A percentile compares a stretch with the other conserved stretches of the same genome.
These are phyloP conservation scores for Gallinago jamesoni DNA, from an alignment of 2,113 vertebrate species.

Conservation along the genomic window DNA sequence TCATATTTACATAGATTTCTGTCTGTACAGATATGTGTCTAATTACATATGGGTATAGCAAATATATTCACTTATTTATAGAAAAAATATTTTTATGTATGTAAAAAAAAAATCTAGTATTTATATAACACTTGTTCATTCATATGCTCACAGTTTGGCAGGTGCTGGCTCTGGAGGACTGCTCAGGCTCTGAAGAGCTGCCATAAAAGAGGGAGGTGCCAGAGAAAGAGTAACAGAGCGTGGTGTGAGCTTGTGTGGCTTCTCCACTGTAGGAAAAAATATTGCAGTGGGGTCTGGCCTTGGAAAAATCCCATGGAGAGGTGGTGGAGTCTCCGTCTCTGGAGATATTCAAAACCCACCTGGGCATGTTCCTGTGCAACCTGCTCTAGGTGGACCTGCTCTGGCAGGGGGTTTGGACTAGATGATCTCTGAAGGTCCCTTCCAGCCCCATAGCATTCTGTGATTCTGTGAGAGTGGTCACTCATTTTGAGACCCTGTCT, in stretches of 20 bases:
- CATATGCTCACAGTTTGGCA: neutral
- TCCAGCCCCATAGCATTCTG: too few species aligned
- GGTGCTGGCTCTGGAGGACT: neutral
- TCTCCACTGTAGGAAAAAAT: neutral
- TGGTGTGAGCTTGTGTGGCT: neutral
- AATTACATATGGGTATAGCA: neutral
- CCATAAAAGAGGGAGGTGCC: neutral
- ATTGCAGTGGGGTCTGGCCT: neutral
- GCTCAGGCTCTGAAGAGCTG: conserved; percentile 13
- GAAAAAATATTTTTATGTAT: neutral
- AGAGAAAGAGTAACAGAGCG: neutral
- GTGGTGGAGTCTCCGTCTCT: too few species aligned
- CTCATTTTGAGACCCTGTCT: neutral
- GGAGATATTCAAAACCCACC: too few species aligned
- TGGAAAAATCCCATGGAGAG: neutral
- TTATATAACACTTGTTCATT: conserved; percentile 23
- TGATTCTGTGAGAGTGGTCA: neutral
- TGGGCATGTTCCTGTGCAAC: too few species aligned
- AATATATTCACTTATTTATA: neutral
- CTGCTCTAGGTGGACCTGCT: too few species aligned
- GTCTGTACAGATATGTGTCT: neutral
- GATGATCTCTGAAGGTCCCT: too few species aligned
- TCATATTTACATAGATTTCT: neutral
- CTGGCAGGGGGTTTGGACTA: too few species aligned
- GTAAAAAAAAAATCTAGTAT: neutral